phyloP scores from a whole-genome alignment of 2,113 vertebrate species.

The Oceanodroma tethys region DNA sequence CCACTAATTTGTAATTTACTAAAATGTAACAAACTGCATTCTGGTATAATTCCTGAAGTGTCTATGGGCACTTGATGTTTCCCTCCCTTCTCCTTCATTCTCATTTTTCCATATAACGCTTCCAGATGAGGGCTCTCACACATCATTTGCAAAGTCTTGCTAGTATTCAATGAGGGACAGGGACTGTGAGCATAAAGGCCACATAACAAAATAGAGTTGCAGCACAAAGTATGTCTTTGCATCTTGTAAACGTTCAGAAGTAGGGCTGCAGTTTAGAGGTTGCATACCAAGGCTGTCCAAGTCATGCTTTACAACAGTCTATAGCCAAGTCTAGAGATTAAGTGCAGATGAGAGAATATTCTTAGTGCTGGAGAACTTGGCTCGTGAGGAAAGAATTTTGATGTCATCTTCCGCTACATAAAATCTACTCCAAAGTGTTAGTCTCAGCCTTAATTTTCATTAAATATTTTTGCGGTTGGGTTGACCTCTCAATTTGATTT shows the following conservation, averaged over 20 bases:
- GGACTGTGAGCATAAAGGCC: background rate
- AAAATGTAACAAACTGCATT: background rate
- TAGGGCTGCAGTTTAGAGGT: background rate
- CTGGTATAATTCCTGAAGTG: background rate
- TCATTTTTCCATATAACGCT: background rate
- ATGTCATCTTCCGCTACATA: slow-evolving; percentile 1
- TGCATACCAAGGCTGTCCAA: background rate
- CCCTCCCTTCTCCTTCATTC: background rate
- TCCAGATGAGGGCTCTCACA: background rate
- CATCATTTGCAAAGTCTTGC: background rate
- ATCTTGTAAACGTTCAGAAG: background rate
- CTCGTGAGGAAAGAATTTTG: background rate
- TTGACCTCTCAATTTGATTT: slow-evolving; percentile 40
- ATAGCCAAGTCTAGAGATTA: background rate
- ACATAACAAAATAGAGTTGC: rapidly evolving
- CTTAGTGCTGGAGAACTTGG: background rate
- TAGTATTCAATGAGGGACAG: background rate
- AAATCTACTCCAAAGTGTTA: slow-evolving; percentile 3
- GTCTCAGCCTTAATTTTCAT: slow-evolving; percentile 3
- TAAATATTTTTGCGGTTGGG: background rate
- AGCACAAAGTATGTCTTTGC: background rate
- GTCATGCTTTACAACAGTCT: background rate
- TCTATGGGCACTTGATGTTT: background rate
- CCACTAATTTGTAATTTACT: background rate
- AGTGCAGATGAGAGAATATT: background rate